Evolutionary conservation across 2,797 vertebrate genomes (phyloP).

Genomic region (Platalea minor): DNA sequence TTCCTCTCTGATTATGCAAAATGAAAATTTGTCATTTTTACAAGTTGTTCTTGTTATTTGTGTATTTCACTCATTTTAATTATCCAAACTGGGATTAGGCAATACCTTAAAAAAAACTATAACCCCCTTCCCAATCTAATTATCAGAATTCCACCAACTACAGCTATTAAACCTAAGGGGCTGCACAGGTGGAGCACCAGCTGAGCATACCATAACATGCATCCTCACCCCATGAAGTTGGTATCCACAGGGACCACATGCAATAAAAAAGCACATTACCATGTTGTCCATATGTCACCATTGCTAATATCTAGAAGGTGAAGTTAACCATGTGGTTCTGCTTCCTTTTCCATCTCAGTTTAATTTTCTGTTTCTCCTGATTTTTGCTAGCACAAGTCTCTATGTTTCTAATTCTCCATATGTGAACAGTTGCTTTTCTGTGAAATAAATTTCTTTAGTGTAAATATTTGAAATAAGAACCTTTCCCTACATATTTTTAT

Average conservation of each 20-base stretch:
- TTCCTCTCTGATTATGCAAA: neutral
- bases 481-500: neutral
- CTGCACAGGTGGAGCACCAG: neutral
- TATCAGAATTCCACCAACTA: neutral
- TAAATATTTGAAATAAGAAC: constrained; percentile 15
- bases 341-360: neutral
- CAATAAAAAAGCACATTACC: neutral
- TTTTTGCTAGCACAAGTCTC: neutral
- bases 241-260: neutral
- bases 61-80: neutral
- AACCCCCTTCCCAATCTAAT: neutral
- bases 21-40: neutral
- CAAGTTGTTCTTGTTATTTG: neutral
- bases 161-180: neutral
- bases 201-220: neutral
- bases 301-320: neutral
- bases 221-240: neutral
- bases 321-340: neutral
- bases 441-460: neutral
- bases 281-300: neutral
- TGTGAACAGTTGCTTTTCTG: neutral
- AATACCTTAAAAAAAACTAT: neutral
- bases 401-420: neutral
- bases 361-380: neutral
- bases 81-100: neutral